These are phyloP conservation scores for Microplitis manilae DNA, from an alignment of 2,888 invertebrate genomes.

Conservation along the genomic window DNA sequence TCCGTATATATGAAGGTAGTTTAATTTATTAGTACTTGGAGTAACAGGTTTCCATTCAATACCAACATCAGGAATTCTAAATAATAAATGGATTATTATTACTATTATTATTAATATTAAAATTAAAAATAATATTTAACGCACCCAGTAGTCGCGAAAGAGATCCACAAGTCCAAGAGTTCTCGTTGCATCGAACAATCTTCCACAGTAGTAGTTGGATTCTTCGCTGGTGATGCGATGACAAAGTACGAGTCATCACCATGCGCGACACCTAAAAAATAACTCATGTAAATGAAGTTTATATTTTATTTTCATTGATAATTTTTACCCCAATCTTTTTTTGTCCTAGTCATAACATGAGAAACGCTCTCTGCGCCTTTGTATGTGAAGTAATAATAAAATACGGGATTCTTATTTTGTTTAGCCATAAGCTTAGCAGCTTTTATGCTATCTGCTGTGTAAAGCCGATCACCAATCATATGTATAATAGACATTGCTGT, in stretches of 20 bases:
- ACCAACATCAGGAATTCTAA: constrained; percentile 71
- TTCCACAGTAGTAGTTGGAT: constrained; percentile 64
- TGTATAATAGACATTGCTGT: constrained; percentile 57
- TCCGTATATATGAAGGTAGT: constrained; percentile 74
- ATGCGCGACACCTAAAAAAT: constrained; percentile 76
- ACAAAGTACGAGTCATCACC: constrained; percentile 74
- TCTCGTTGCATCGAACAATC: constrained; percentile 74
- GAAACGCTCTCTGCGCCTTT: constrained; percentile 75
- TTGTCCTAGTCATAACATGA: constrained; percentile 71
- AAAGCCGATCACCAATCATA: constrained; percentile 78
- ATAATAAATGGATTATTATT: constrained; percentile 41
- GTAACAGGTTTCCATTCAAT: constrained; percentile 73
- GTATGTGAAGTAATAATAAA: constrained; percentile 76
- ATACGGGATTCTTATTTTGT: constrained; percentile 74
- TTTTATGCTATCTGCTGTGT: constrained; percentile 74
- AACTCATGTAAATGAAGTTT: neutral
- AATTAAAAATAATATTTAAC: constrained; percentile 35
- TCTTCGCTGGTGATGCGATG: constrained; percentile 69
- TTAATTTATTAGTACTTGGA: constrained; percentile 70
- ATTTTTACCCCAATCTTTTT: constrained; percentile 74
- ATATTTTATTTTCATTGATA: neutral
- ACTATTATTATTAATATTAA: neutral
- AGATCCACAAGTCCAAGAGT: constrained; percentile 74
- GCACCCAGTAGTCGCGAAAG: constrained; percentile 77
- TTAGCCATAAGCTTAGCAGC: constrained; percentile 74